Percentiles rank a stretch among this genome's conserved stretches.
Evolutionary conservation across 2,113 vertebrate genomes (phyloP).

Genomic region (Oncorhynchus tshawytscha): DNA sequence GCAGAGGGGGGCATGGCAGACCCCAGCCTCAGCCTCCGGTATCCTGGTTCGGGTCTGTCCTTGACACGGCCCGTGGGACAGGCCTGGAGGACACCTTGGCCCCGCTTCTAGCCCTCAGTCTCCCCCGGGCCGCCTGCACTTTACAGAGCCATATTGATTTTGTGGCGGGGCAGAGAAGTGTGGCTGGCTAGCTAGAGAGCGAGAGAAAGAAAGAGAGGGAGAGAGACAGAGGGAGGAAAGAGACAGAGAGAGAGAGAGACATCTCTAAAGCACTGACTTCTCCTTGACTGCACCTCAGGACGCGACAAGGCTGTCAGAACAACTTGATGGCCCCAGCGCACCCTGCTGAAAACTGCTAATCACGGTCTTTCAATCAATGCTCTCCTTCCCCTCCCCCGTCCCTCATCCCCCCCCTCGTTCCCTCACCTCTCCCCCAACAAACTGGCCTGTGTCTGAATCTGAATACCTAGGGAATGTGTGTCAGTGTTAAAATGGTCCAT

Average conservation of each 20-base stretch:
- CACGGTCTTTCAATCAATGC: conserved; percentile 70
- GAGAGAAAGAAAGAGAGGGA: conserved; percentile 22
- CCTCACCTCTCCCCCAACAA: conserved; percentile 27
- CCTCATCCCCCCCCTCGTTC: conserved; percentile 16
- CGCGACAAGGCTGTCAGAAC: conserved; percentile 58
- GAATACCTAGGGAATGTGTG: conserved; percentile 61
- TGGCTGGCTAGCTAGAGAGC: conserved; percentile 10
- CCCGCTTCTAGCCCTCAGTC: conserved; percentile 35
- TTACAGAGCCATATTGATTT: conserved; percentile 79
- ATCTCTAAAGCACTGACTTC: conserved; percentile 68
- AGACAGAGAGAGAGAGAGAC: conserved; percentile 23
- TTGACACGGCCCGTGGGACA: conserved; percentile 72
- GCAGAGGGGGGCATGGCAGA: conserved; percentile 47
- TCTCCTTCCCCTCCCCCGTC: conserved; percentile 39
- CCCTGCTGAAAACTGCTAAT: conserved; percentile 63
- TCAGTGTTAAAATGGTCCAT: conserved; percentile 62
- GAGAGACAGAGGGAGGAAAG: conserved; percentile 18
- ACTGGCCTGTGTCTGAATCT: conserved; percentile 49
- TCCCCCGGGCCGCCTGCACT: conserved; percentile 72
- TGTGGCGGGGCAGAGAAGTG: conserved; percentile 60
- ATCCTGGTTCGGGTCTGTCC: conserved; percentile 66
- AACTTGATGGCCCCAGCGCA: conserved; percentile 50
- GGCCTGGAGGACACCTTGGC: conserved; percentile 63
- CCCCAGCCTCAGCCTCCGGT: conserved; percentile 48
- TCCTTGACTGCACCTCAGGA: conserved; percentile 73